A percentile compares a stretch with the other conserved stretches of the same genome.
phyloP scores from a whole-genome alignment of 2,888 invertebrate species.

The Hyalella azteca region DNA sequence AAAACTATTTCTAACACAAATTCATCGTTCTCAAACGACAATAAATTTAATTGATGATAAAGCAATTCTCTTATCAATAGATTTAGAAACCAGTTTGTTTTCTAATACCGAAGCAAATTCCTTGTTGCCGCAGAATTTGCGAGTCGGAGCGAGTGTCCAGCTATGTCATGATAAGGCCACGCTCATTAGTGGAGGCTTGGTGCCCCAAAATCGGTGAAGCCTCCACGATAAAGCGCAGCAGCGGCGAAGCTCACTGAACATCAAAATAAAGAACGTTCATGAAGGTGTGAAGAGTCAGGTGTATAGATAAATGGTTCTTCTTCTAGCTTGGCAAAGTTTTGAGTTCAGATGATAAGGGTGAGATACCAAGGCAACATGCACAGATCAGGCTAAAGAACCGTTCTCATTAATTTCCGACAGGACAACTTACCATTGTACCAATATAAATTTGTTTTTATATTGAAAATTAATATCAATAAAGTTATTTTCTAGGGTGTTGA shows the following conservation, averaged over 20 bases:
- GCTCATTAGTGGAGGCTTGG: slow-evolving; percentile 7
- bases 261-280: not conserved
- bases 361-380: too few species aligned
- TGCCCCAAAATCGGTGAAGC: not conserved
- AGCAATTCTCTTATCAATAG: slow-evolving; percentile 2
- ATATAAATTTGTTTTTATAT: too few species aligned
- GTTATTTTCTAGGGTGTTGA: too few species aligned
- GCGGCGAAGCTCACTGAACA: slow-evolving; percentile 14
- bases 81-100: slow-evolving; percentile 30
- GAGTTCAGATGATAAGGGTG: too few species aligned
- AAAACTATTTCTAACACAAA: too few species aligned
- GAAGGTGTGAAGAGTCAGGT: slow-evolving; percentile 26
- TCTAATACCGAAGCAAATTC: slow-evolving; percentile 27
- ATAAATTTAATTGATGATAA: slow-evolving; percentile 21
- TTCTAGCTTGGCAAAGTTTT: not conserved
- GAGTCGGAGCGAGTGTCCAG: not conserved
- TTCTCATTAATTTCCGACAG: too few species aligned
- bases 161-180: slow-evolving; percentile 18
- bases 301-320: not conserved
- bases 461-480: too few species aligned
- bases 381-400: too few species aligned
- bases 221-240: not conserved
- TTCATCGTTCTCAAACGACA: not conserved
- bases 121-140: slow-evolving; percentile 2
- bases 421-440: too few species aligned